Conservation (phyloP, 2,113 vertebrate species). For the Mesoclemmys tuberculata region DNA sequence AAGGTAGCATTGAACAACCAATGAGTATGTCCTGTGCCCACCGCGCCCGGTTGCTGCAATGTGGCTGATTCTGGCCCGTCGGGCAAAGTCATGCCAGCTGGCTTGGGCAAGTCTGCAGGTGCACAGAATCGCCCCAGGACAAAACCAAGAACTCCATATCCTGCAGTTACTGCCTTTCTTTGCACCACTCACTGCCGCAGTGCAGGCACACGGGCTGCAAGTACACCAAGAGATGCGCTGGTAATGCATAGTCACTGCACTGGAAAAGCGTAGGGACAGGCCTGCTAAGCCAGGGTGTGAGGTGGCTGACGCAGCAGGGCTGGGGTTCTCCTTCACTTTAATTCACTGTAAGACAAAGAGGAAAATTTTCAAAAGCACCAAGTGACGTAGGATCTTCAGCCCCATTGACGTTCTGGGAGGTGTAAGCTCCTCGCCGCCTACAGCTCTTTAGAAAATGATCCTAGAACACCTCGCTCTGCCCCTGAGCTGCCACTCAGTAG, state of each 20-base stretch:
- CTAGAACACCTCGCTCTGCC: neutral
- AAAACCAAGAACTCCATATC: neutral
- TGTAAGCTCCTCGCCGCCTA: neutral
- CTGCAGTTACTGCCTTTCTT: neutral
- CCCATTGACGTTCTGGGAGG: neutral
- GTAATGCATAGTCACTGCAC: neutral
- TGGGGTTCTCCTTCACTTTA: neutral
- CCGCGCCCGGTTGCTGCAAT: neutral
- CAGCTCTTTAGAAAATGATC: neutral
- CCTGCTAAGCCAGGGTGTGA: neutral
- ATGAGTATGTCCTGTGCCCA: neutral
- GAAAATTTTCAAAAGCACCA: neutral
- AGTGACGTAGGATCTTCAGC: neutral
- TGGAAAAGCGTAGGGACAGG: neutral
- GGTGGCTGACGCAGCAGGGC: neutral
- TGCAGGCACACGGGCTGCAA: neutral
- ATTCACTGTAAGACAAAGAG: neutral
- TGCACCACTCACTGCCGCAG: neutral
- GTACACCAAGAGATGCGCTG: neutral
- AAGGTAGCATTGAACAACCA: neutral
- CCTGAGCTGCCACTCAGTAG: neutral
- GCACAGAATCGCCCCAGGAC: neutral
- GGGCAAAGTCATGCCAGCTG: neutral
- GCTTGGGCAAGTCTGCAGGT: rapidly evolving
- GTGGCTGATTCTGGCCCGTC: neutral